Evolutionary conservation across 2,797 vertebrate species (phyloP), one percentile per base, ranked within the genome.

Genomic region (Eulemur mongoz): DNA sequence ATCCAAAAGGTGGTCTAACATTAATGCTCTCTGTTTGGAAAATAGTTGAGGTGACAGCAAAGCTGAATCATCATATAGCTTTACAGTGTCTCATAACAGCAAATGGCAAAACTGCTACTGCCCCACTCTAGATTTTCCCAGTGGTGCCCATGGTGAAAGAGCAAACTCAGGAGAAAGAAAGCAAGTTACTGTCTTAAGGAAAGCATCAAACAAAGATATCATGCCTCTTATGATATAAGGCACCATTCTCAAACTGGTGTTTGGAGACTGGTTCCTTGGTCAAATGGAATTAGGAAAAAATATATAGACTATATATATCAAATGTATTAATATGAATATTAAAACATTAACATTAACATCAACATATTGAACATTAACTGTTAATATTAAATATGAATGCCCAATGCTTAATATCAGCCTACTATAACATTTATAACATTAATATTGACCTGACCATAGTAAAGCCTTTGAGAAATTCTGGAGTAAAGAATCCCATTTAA

Each of bases 101-200:
- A 69, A 93, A 65, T 48, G 43, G 30, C 67, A 73, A 94, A 65
- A 72, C 22, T 17, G 32, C 59, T n/a, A 7, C 57, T 35, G 52
- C 45, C 54, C 38, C 43, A 2, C n/a, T 82, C 18, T 82, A 25
- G 43, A 11, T n/a, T n/a, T 43, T 27, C 27, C 54, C 85, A 38
- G 23, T 22, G 17, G n/a, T 67, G 23, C 76, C 50, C 38, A 27
- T 4, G 61, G 38, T 78, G 69, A 93, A 65, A 76, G 57, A 72
- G 63, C 52, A 92, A 95, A 96, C 40, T 65, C 61, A 38, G 20
- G 45, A 82, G 20, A 81, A 85, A 94, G 38, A 81, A 85, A 94
- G 45, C 69, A 70, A 86, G 40, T 70, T 79, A 57, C 6, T 43
- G 40, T 69, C 72, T 88, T 63, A 80, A 83, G 63, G 65, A 79